Evolutionary conservation across 1,140 invertebrate species (phyloP).

Genomic region (Drosophila elegans): DNA sequence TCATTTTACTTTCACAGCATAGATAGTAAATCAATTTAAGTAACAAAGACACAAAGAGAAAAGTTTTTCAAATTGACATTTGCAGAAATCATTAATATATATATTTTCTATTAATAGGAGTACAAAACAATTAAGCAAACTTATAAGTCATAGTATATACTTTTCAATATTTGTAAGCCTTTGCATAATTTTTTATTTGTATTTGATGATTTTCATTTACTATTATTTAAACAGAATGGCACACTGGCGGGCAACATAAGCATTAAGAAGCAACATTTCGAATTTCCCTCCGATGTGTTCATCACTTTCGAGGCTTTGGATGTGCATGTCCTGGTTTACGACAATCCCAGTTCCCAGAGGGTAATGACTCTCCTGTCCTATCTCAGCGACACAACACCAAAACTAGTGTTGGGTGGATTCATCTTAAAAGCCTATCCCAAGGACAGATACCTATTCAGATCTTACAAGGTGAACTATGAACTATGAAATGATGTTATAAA

Average conservation of each 20-base stretch:
- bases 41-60: background rate
- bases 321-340: conserved; percentile 85
- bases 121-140: too few species aligned
- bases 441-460: conserved; percentile 61
- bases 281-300: conserved; percentile 92
- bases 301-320: conserved; percentile 89
- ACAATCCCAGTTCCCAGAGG: conserved; percentile 30
- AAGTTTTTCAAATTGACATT: background rate
- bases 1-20: conserved; percentile 16
- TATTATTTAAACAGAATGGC: conserved; percentile 85
- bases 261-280: conserved; percentile 89
- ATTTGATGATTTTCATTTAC: conserved; percentile 10
- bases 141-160: too few species aligned
- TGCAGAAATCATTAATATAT: background rate
- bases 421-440: conserved; percentile 61
- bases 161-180: too few species aligned
- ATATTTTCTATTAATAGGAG: background rate
- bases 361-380: conserved; percentile 56
- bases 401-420: conserved; percentile 66
- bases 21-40: conserved; percentile 15
- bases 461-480: conserved; percentile 86
- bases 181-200: too few species aligned
- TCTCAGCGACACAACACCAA: conserved; percentile 46
- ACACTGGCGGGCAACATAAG: conserved; percentile 92
- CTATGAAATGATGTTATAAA: too few species aligned